Evolutionary conservation across 2,797 vertebrate genomes (phyloP), one percentile per base, ranked within the genome.

Genomic region (Gymnodraco acuticeps): DNA sequence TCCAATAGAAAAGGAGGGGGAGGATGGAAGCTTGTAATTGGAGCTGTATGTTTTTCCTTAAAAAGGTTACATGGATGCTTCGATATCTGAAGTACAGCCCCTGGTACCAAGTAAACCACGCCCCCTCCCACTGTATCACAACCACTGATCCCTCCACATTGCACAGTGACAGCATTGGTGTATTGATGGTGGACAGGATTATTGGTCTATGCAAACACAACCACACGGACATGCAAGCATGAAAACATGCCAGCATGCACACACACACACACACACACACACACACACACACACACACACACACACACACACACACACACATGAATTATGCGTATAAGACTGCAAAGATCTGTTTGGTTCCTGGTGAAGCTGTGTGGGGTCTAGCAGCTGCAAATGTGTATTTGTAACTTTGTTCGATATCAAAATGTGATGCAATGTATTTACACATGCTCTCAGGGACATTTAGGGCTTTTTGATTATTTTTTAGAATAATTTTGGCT

Each of bases 41-140:
- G 87, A 92, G 82, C 78, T 11, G 72, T 81, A 59, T 53, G 56
- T 72, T 91, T 92, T 88, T 85, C 84, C 85, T 92, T 89, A 85
- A 88, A 92, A 91, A 82, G 90, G 81, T 80, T 54, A 1, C 68
- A 76, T 78, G 74, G 63, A 81, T 70, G 65, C 72, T 77, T 73
- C 1, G 13, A 48, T 72, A 48, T 70, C 42, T 54, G 11, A 14
- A 41, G 70, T 55, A 56, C 73, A 48, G 56, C 58, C 54, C 73
- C 70, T 53, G 17, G 58, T 55, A 75, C 64, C 15, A 19, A 50
- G 51, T 58, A 83, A 80, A 61, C 62, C 64, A 72, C 58, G 1
- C 87, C 85, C 69, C 10, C 12, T 7, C 48, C 5, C 47, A 31
- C 19, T 38, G 10, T 64, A 80, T 75, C 53, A 27, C 14, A 3